Base-by-base conservation (phyloP, 2,888 invertebrate genomes). In the Stenichneumon culpator region DNA sequence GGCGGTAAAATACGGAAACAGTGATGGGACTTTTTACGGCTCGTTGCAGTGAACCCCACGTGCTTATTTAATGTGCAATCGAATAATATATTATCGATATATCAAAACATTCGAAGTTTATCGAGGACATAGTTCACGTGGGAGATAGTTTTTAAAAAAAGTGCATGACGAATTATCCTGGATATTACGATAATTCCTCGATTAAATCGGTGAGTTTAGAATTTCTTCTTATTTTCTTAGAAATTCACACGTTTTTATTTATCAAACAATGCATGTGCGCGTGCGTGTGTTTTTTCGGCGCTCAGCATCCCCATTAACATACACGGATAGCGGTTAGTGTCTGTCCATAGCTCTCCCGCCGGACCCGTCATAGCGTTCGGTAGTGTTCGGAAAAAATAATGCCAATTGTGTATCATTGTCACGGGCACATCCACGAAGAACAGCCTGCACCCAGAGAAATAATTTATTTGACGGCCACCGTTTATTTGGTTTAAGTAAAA, bases 331-430 rank as follows among this genome's bases (percentile, higher is more conserved):
- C 47, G 14, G 39, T 72, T 44, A 78, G 73, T 73, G 78, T 67
- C 39, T 47, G 72, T 65, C 22, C 57, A 22, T 39, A 67, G 67
- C 70, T 22, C 68, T 22, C 65, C 52, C 74, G 52, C 65, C 75
- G 83, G 65, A 74, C 68, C 79, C 67, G 57, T 4, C 22, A 7
- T 36, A 63, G 47, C 67, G 32, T 68, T 74, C 39, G 73, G 36
- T 9, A 16, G 25, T 25, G 16, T 36, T 28, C 14, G 65, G 77
- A 67, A 83, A 86, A 88, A 87, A 88, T 77, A 88, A 89, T 88
- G 88, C 88, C 87, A 90, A 90, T 90, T 88, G 87, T 39, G 28
- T 60, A 16, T 86, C 73, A 87, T 90, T 89, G 88, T 89, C 68
- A 75, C 22, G 57, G 63, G 79, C 87, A 86, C 86, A 84, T 79